Conservation (phyloP, 2,113 vertebrate genomes). For the Xiphias gladius region DNA sequence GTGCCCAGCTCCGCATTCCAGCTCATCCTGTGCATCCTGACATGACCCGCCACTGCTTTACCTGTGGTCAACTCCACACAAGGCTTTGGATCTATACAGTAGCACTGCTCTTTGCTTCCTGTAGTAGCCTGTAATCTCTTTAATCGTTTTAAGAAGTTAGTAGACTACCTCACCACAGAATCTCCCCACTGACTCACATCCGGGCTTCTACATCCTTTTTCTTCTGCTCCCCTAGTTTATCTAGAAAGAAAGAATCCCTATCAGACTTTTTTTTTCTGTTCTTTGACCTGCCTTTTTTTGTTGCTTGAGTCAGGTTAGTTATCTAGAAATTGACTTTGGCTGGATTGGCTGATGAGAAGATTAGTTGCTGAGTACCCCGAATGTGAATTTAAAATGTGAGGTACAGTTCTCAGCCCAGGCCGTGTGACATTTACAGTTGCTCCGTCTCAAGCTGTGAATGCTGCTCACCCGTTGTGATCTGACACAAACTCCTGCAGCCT, state of each 20-base stretch:
- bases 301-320: not conserved
- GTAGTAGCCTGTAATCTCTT: constrained; percentile 40
- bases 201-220: constrained; percentile 19
- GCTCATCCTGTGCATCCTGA: constrained; percentile 32
- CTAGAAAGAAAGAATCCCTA: not conserved
- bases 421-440: constrained; percentile 22
- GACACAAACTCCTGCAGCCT: constrained; percentile 48
- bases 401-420: not conserved
- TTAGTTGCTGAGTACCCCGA: too few species aligned
- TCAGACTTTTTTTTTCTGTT: not conserved
- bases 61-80: not conserved
- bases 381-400: not conserved
- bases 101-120: constrained; percentile 19
- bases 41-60: not conserved
- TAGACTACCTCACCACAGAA: constrained; percentile 3
- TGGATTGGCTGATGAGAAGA: not conserved
- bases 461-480: constrained; percentile 46
- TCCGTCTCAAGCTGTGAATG: constrained; percentile 14
- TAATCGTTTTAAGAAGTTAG: constrained; percentile 54
- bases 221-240: not conserved
- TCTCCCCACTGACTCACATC: constrained; percentile 4
- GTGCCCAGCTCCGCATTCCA: constrained; percentile 28
- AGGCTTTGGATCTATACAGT: constrained; percentile 23
- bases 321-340: not conserved
- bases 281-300: not conserved